These are phyloP conservation scores for Alectura lathami DNA, from an alignment of 2,113 vertebrate species.

Conservation along the genomic window DNA sequence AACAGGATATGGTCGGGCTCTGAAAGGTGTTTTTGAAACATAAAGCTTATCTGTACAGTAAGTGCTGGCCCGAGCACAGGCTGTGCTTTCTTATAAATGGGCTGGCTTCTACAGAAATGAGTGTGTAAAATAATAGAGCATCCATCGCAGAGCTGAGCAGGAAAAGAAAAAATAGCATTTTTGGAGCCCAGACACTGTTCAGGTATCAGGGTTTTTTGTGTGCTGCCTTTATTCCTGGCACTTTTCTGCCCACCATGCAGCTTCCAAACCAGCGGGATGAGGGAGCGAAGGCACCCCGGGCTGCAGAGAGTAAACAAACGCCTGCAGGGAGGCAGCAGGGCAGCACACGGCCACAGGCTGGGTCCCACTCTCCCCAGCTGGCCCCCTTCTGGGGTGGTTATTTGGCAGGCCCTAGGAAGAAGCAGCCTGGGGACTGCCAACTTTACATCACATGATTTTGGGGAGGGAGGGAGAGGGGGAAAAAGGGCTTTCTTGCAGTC, in stretches of 20 bases:
- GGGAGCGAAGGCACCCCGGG: background rate
- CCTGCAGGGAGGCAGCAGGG: no score
- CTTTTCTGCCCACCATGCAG: rapidly evolving
- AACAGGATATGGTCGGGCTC: slow-evolving; percentile 5
- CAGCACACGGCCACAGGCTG: background rate
- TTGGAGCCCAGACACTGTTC: no score
- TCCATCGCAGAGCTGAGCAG: rapidly evolving
- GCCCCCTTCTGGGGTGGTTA: background rate
- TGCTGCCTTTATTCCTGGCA: rapidly evolving
- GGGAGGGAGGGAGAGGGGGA: background rate
- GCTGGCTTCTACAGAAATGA: background rate
- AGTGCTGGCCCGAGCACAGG: rapidly evolving
- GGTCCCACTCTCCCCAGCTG: background rate
- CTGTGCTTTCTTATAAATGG: background rate
- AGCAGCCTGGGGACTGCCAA: background rate
- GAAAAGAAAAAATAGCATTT: background rate
- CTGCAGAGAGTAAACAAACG: background rate
- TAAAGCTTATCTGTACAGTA: background rate
- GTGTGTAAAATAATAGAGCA: rapidly evolving
- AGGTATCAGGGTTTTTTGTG: background rate
- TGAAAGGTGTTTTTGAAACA: background rate
- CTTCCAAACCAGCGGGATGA: background rate
- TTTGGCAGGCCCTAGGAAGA: no score
- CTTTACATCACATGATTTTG: background rate
- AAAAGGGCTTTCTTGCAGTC: background rate